These are phyloP conservation scores for Sterrhoptilus dennistouni DNA, from an alignment of 2,113 vertebrate species.

Conservation along the genomic window DNA sequence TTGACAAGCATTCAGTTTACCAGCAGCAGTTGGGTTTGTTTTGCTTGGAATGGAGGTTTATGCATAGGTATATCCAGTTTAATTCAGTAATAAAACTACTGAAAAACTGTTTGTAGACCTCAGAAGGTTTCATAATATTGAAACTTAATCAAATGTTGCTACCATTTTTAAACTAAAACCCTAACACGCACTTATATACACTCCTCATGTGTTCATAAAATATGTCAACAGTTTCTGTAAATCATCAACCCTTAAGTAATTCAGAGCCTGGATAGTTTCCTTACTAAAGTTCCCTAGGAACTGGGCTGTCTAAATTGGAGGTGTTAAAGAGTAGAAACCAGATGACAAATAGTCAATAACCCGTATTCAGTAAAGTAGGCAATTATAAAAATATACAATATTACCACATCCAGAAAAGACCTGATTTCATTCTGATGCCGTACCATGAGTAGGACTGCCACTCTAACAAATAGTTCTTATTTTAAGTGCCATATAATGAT, in stretches of 20 bases:
- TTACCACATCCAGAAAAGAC: not conserved
- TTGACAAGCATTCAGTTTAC: not conserved
- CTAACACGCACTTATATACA: not conserved
- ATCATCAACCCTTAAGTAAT: not conserved
- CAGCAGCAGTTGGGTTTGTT: not conserved
- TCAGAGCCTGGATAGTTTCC: not conserved
- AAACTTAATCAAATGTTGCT: not conserved
- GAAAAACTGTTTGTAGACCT: not conserved
- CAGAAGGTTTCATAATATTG: not conserved
- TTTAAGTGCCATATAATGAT: not conserved
- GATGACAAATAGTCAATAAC: not conserved
- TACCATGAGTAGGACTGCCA: not conserved
- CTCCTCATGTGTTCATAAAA: not conserved
- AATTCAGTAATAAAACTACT: not conserved
- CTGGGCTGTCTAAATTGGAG: not conserved
- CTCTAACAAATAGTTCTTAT: not conserved
- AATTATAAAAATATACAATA: not conserved
- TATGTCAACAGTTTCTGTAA: not conserved
- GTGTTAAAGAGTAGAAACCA: not conserved
- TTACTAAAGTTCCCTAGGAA: not conserved
- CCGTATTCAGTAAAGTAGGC: not conserved
- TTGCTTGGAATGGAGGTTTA: not conserved
- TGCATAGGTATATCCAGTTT: not conserved
- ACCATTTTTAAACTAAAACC: not conserved
- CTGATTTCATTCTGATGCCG: not conserved